Percentiles rank a stretch among this genome's conserved stretches.
Conservation (phyloP, 2,888 invertebrate species). For the Oegoconia quadripuncta region DNA sequence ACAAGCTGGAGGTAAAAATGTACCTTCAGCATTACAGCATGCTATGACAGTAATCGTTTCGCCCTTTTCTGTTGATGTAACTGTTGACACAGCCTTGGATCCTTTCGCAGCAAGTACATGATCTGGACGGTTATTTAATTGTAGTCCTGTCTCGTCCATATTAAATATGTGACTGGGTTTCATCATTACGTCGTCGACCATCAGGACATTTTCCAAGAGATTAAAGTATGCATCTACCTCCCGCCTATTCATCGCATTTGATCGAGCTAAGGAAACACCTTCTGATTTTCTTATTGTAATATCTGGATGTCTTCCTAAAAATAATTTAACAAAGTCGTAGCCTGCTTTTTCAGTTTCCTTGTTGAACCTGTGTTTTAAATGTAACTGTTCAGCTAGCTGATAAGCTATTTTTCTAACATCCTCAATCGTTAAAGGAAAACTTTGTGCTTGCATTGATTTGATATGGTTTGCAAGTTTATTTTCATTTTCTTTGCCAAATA, state of each 20-base stretch:
- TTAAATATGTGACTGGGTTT: constrained; percentile 38
- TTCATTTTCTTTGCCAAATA: too few species aligned
- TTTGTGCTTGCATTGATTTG: too few species aligned
- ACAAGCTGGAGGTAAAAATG: constrained; percentile 21
- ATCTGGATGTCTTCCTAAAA: constrained; percentile 17
- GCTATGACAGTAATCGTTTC: constrained; percentile 26
- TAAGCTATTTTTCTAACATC: constrained; percentile 6
- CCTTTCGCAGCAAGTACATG: constrained; percentile 41
- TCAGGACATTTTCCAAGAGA: constrained; percentile 22
- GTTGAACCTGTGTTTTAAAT: constrained; percentile 3
- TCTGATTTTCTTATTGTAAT: constrained; percentile 30
- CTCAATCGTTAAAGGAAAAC: constrained; percentile 3
- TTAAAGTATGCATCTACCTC: constrained; percentile 28
- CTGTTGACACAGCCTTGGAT: constrained; percentile 20
- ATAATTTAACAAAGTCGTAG: constrained; percentile 1
- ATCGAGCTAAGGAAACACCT: constrained; percentile 29
- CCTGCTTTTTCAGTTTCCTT: constrained; percentile 5
- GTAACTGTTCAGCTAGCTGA: constrained; percentile 12
- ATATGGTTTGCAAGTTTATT: too few species aligned
- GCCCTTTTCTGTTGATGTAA: constrained; percentile 30
- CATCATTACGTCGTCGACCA: constrained; percentile 27
- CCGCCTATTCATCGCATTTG: constrained; percentile 26
- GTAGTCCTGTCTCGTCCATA: constrained; percentile 41
- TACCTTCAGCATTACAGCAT: constrained; percentile 26
- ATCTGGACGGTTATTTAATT: constrained; percentile 39